These are phyloP conservation scores for Paedocypris micromegethes DNA, from an alignment of 2,797 vertebrate species.

Conservation along the genomic window DNA sequence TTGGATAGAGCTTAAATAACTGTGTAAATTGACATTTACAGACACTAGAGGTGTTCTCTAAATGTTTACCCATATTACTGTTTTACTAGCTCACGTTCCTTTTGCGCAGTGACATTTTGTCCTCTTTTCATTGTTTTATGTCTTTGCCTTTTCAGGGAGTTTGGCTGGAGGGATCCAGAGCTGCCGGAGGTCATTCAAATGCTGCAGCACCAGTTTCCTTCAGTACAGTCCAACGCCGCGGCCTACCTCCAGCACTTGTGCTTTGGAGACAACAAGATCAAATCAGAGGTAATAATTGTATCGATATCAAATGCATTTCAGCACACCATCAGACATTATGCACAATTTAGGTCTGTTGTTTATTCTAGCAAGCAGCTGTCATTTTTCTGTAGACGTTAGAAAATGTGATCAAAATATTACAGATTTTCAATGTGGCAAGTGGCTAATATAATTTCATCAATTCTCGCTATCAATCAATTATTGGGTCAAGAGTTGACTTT, in stretches of 20 bases:
- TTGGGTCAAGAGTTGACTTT: too few species aligned
- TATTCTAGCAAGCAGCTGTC: too few species aligned
- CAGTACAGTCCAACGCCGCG: constrained; percentile 96
- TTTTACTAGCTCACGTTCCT: too few species aligned
- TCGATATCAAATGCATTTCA: constrained; percentile 2
- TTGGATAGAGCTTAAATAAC: constrained; percentile 6
- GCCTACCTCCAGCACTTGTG: constrained; percentile 98
- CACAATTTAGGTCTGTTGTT: background rate
- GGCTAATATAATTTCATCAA: too few species aligned
- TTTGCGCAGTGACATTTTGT: constrained; percentile 2
- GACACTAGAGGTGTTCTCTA: constrained; percentile 8
- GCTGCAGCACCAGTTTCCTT: constrained; percentile 98
- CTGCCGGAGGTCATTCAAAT: constrained; percentile 99
- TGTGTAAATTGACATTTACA: constrained; percentile 11
- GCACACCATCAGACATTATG: background rate
- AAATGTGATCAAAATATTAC: too few species aligned
- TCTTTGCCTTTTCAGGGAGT: constrained; percentile 77
- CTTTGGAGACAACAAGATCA: constrained; percentile 99
- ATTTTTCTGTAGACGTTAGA: too few species aligned
- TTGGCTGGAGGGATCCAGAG: constrained; percentile 98
- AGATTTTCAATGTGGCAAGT: too few species aligned
- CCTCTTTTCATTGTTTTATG: constrained; percentile 33
- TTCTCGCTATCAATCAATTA: too few species aligned
- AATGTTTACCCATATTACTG: background rate
- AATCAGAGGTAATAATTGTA: constrained; percentile 78